Base-by-base conservation (phyloP, 2,888 invertebrate genomes). In the Heteromurus nitidus region DNA sequence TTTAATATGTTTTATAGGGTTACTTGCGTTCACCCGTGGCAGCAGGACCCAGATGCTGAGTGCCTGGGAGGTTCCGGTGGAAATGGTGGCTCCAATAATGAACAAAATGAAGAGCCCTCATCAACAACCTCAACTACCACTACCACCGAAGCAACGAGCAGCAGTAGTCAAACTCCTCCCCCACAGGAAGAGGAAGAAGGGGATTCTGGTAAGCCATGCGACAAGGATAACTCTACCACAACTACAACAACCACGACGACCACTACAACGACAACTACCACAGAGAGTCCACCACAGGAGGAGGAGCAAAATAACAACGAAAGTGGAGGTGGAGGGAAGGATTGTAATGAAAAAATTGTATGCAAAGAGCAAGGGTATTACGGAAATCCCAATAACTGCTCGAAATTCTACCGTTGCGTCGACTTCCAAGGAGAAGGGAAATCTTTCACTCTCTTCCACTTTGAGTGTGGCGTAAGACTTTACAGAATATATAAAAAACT, bases 11-110 rank as follows among this genome's bases (percentile, higher is more conserved):
- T 64, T 64, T 55, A 5, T 30, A 82, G 82, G 24, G 42, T 42
- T 11, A 82, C 86, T 53, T 86, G 86, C 47, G 85, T 85, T 62
- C 86, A 86, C 36, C 83, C 86, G 2, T 86, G 85, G 84, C 85
- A 85, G 30, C 74, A 85, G 31, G 81, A 79, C 44, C 84, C 84
- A 3, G 68, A 84, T 18, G 82, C 83, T 0, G 82, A 82, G 55
- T 86, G 86, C 69, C 67, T 76, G 64, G 79, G 73, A 53, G 83
- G 83, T n/a, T 70, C 72, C 18, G 82, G 82, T 11, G 74, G 42
- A 18, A 31, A 47, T 5, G 64, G 53, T 13, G 67, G 69, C 16
- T 11, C 26, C 11, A 53, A 31, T 1, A 72, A 65, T 24, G 3
- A 74, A 5, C 64, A 64, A 74, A 16, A 58, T 11, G 70, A 28